phyloP scores from a whole-genome alignment of 1,140 invertebrate genomes.

The Drosophila eugracilis region DNA sequence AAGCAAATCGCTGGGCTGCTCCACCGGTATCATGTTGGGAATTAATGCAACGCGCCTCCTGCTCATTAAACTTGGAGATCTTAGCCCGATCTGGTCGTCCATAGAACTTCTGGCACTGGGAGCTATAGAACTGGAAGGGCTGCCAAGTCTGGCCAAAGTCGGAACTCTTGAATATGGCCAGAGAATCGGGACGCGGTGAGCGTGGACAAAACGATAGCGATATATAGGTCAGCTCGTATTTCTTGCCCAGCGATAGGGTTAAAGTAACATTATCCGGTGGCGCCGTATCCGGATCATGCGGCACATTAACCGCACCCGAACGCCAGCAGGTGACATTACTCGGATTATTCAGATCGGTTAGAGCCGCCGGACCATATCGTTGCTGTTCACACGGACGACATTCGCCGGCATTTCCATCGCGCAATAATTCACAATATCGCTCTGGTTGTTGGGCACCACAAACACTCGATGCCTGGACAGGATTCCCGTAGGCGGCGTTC shows the following conservation, averaged over 20 bases:
- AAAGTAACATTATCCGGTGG: conserved; percentile 96
- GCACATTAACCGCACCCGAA: conserved; percentile 92
- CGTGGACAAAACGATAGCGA: conserved; percentile 97
- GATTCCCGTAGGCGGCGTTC: conserved; percentile 97
- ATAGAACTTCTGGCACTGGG: conserved; percentile 95
- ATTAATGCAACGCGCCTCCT: conserved; percentile 97
- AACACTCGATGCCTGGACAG: conserved; percentile 95
- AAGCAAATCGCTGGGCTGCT: conserved; percentile 92
- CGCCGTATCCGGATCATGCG: conserved; percentile 88
- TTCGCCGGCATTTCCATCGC: conserved; percentile 85
- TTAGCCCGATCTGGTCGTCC: conserved; percentile 92
- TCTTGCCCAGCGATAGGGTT: conserved; percentile 96
- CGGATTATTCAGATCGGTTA: conserved; percentile 99
- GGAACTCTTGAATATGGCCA: conserved; percentile 98
- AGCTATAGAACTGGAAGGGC: conserved; percentile 98
- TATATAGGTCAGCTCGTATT: conserved; percentile 99
- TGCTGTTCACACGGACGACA: conserved; percentile 96
- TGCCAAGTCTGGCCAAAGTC: conserved; percentile 98
- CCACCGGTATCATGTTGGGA: conserved; percentile 88
- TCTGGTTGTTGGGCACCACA: conserved; percentile 92
- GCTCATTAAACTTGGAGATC: conserved; percentile 97
- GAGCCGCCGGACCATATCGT: conserved; percentile 86
- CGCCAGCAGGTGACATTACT: conserved; percentile 99
- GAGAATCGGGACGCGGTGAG: conserved; percentile 95
- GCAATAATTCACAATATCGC: conserved; percentile 89